Evolutionary conservation across 2,113 vertebrate species (phyloP).

Genomic region (Ciconia boyciana): DNA sequence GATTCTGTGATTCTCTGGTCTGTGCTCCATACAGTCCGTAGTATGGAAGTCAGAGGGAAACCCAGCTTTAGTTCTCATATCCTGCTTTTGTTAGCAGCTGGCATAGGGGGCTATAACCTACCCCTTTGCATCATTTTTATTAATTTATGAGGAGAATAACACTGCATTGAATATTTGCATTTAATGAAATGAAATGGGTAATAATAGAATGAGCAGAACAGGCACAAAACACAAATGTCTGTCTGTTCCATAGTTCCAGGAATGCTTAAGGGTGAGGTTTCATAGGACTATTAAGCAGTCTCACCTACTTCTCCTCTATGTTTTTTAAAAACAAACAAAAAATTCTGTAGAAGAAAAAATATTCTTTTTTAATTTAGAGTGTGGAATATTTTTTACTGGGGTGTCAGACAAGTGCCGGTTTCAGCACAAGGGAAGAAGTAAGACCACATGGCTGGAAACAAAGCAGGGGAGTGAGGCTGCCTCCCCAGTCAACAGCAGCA

Average conservation of each 20-base stretch:
- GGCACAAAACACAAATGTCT: background rate
- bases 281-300: background rate
- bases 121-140: background rate
- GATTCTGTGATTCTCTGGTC: background rate
- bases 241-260: background rate
- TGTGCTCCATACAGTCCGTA: background rate
- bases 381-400: background rate
- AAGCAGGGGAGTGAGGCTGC: constrained; percentile 9
- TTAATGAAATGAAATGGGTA: background rate
- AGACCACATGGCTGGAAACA: constrained; percentile 29
- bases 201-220: background rate
- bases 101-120: background rate
- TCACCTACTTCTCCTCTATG: background rate
- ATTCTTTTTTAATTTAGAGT: background rate
- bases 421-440: background rate
- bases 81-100: background rate
- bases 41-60: background rate
- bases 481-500: background rate
- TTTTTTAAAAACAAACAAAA: background rate
- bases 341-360: background rate
- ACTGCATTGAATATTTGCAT: background rate
- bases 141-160: background rate
- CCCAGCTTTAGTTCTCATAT: background rate
- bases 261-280: background rate
- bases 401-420: background rate